Evolutionary conservation across 2,113 vertebrate species (phyloP).

Genomic region (Oncorhynchus clarkii): DNA sequence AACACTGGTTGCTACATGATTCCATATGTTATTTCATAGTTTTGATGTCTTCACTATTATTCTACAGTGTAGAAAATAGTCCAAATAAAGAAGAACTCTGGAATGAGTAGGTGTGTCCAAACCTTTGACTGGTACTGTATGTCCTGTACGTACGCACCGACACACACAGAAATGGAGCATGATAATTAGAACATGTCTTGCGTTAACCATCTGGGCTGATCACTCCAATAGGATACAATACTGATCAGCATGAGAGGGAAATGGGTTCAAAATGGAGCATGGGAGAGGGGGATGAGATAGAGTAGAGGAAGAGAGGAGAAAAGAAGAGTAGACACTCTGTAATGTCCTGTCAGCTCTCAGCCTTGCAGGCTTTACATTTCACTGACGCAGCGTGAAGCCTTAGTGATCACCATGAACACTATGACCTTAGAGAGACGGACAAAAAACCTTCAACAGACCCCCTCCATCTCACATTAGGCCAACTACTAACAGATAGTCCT

Average conservation of each 20-base stretch:
- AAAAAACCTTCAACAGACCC: constrained; percentile 6
- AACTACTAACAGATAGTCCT: constrained; percentile 29
- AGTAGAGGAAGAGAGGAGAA: not conserved
- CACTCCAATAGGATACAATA: not conserved
- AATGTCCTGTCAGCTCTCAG: constrained; percentile 11
- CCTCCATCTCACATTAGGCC: constrained; percentile 5
- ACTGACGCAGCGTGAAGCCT: constrained; percentile 35
- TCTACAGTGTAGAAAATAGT: no score
- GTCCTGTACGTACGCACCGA: not conserved
- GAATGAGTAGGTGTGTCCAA: no score
- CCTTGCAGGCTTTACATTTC: constrained; percentile 41
- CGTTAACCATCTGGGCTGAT: constrained; percentile 46
- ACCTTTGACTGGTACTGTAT: no score
- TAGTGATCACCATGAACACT: not conserved
- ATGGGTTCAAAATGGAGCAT: not conserved
- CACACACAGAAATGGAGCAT: constrained; percentile 38
- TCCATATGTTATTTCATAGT: no score
- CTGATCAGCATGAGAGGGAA: no score
- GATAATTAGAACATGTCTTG: constrained; percentile 38
- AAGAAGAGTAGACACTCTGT: not conserved
- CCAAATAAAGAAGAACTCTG: no score
- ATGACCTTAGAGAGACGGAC: constrained; percentile 27
- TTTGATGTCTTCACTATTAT: no score
- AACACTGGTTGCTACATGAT: no score
- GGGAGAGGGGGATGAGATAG: not conserved